Base-by-base conservation (phyloP, 2,797 vertebrate species). In the Buphagus erythrorhynchus region DNA sequence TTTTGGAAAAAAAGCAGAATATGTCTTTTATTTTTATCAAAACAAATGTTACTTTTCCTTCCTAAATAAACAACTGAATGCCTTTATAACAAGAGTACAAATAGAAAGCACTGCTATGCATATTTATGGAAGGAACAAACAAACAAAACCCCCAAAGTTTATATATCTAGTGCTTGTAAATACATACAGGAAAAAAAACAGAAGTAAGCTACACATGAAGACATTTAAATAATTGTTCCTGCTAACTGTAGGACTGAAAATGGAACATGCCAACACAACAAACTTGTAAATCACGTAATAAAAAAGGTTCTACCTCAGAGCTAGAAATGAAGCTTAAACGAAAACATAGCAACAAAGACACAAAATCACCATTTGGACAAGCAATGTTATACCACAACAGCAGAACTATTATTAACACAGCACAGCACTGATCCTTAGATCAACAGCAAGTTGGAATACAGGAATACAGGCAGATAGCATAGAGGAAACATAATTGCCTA, bases 141-240 rank as follows among this genome's bases (percentile, higher is more conserved):
- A 63, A 69, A 76, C 18, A 31, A 42, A 35, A 5, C 8, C 3
- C 6, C 3, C 18, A 6, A 57, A 45, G 12, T 19, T 67, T 40
- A n/a, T 65, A 83, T 55, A 77, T 20, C 16, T 31, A 77, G 40
- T 49, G 63, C 63, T 16, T 28, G 42, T 59, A 92, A 79, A 81
- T 28, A 55, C 5, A 49, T 4, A n/a, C 1, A 9, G 24, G 4
- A 33, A 0, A 33, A 0, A 33, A 85, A 57, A 29, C 0, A 57
- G 17, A 90, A 72, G 12, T 62, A 72, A 95, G 48, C 46, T 66
- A 55, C 15, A 20, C 7, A 55, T 16, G 28, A 89, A 55, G 51
- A 58, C 9, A 51, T 62, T 36, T 58, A 58, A 85, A 45, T 36
- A 82, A 73, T 33, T 72, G 18, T 24, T 88, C 35, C 54, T 75